Percentiles rank a stretch among this genome's conserved stretches.
Conservation (phyloP, 2,797 vertebrate species). For the Chelmon rostratus region DNA sequence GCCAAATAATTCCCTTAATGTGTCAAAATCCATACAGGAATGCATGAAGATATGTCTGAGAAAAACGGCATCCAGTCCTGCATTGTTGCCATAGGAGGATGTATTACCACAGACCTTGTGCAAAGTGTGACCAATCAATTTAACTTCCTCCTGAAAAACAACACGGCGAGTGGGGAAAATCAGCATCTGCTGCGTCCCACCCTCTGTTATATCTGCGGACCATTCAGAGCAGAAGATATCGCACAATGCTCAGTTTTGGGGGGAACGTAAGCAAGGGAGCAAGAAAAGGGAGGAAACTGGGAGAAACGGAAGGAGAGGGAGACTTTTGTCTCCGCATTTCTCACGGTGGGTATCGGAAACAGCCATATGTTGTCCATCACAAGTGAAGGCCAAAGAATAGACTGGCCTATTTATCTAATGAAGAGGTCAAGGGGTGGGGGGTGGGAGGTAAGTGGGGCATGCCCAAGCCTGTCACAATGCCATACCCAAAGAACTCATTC, state of each 20-base stretch:
- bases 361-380: conserved; percentile 79
- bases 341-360: conserved; percentile 76
- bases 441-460: conserved; percentile 40
- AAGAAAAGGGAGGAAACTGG: conserved; percentile 66
- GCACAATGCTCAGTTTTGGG: conserved; percentile 59
- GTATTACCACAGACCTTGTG: conserved; percentile 62
- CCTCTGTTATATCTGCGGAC: conserved; percentile 52
- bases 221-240: conserved; percentile 72
- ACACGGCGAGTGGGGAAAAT: conserved; percentile 70
- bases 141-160: conserved; percentile 75
- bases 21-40: conserved; percentile 78
- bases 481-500: conserved; percentile 32
- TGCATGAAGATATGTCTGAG: conserved; percentile 77
- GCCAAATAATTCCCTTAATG: conserved; percentile 74
- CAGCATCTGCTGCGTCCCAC: conserved; percentile 75
- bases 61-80: conserved; percentile 65
- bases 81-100: conserved; percentile 66
- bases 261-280: conserved; percentile 32
- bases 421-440: conserved; percentile 68
- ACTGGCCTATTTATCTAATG: conserved; percentile 76
- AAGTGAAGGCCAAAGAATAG: conserved; percentile 66
- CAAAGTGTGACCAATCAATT: conserved; percentile 82
- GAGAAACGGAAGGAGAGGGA: conserved; percentile 58
- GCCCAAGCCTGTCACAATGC: conserved; percentile 53
- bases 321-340: conserved; percentile 73